phyloP scores from a whole-genome alignment of 2,797 vertebrate species.

The Enteromius thamalakanensis region DNA sequence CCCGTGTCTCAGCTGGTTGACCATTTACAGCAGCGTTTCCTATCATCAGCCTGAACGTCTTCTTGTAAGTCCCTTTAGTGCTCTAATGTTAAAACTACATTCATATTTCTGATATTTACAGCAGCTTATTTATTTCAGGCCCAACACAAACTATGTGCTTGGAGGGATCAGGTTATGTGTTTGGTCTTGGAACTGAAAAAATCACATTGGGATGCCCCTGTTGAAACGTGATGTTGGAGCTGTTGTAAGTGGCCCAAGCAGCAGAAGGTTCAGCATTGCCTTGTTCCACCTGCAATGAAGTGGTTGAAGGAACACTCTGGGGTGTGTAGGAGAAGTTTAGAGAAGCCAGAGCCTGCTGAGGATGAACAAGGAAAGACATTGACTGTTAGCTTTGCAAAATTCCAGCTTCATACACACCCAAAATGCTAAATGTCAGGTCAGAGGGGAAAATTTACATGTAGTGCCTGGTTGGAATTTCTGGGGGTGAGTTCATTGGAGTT shows the following conservation, averaged over 20 bases:
- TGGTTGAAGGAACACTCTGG: background rate
- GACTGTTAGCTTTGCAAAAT: background rate
- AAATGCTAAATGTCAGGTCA: background rate
- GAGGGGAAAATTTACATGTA: constrained; percentile 65
- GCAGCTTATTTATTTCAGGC: background rate
- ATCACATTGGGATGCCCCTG: background rate
- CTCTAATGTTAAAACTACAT: background rate
- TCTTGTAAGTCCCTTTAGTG: background rate
- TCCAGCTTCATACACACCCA: background rate
- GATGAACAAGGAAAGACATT: background rate
- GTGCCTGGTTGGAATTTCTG: constrained; percentile 64
- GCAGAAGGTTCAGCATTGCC: no score
- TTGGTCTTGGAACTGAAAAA: background rate
- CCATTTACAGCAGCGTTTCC: no score
- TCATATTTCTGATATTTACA: background rate
- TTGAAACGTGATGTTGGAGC: background rate
- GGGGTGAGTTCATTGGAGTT: background rate
- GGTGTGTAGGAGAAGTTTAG: background rate
- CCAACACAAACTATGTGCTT: background rate
- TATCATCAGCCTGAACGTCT: background rate
- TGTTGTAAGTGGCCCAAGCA: background rate
- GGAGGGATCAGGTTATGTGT: background rate
- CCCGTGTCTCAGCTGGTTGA: no score
- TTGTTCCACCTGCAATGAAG: no score
- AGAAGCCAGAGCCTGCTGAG: constrained; percentile 21